Conservation (phyloP, 2,797 vertebrate genomes). For the Acanthurus leucopareius region DNA sequence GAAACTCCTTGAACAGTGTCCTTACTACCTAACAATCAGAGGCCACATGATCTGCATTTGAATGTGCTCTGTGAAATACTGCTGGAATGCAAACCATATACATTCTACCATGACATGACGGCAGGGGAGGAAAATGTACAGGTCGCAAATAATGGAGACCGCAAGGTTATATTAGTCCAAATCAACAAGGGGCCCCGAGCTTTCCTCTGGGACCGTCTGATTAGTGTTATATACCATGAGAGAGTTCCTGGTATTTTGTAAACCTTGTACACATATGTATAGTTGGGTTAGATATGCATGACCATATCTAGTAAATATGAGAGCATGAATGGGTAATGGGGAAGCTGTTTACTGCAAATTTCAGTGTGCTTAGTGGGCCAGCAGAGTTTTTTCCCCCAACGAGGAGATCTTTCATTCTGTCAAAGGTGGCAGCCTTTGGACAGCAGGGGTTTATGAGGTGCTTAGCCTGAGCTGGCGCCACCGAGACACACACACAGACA, state of each 20-base stretch:
- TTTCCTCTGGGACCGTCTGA: conserved; percentile 6
- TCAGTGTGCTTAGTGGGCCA: conserved; percentile 35
- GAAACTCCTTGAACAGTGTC: neutral
- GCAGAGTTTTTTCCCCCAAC: conserved; percentile 56
- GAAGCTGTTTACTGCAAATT: conserved; percentile 53
- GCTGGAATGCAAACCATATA: conserved; percentile 32
- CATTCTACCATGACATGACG: neutral
- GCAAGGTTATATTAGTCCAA: neutral
- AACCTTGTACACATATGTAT: neutral
- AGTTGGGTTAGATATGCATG: conserved; percentile 5
- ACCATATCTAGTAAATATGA: conserved; percentile 40
- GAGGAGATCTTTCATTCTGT: conserved; percentile 69
- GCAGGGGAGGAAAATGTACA: conserved; percentile 24
- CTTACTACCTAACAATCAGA: neutral
- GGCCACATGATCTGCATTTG: conserved; percentile 35
- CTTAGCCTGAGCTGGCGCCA: conserved; percentile 87
- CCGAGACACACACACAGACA: conserved; percentile 56
- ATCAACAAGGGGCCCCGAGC: conserved; percentile 8
- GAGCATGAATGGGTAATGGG: conserved; percentile 45
- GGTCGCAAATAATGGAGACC: neutral
- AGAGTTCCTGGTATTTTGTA: neutral
- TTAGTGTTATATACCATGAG: neutral
- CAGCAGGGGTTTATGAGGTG: conserved; percentile 85
- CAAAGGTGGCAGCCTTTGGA: conserved; percentile 78
- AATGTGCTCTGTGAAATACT: conserved; percentile 16